A percentile compares a stretch with the other conserved stretches of the same genome.
phyloP scores from a whole-genome alignment of 2,888 invertebrate species.

The Vesta saturnalis region DNA sequence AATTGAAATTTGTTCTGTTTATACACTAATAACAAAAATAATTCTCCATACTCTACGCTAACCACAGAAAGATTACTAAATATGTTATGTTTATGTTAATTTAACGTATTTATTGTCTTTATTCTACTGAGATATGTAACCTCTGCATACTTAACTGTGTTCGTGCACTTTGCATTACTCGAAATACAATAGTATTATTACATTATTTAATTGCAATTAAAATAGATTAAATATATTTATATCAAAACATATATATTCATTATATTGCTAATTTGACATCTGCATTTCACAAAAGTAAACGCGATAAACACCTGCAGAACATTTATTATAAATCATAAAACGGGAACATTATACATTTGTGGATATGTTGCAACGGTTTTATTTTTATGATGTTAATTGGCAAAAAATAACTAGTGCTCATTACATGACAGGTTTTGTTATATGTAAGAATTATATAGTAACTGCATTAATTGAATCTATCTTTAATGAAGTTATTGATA shows the following conservation, averaged over 20 bases:
- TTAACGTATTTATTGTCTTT: conserved; percentile 28
- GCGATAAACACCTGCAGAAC: conserved; percentile 30
- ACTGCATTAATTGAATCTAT: conserved; percentile 11
- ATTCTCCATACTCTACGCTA: conserved; percentile 26
- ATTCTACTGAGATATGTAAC: conserved; percentile 24
- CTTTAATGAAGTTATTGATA: background rate
- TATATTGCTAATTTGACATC: conserved; percentile 25
- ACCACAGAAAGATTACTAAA: conserved; percentile 30
- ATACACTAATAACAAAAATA: conserved; percentile 11
- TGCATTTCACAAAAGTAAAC: conserved; percentile 12
- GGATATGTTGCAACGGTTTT: conserved; percentile 21
- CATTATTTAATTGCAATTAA: background rate
- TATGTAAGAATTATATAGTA: conserved; percentile 5
- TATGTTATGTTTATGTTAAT: conserved; percentile 34
- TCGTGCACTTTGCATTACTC: conserved; percentile 23
- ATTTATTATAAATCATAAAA: conserved; percentile 35
- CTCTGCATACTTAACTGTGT: conserved; percentile 11
- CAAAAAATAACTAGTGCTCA: conserved; percentile 17
- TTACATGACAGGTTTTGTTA: background rate
- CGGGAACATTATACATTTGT: conserved; percentile 28
- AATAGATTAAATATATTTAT: background rate
- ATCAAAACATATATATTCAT: conserved; percentile 17
- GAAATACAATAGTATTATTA: conserved; percentile 20
- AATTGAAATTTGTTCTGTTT: background rate
- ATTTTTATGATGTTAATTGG: conserved; percentile 28